Percentiles rank a stretch among this genome's conserved stretches.
phyloP scores from a whole-genome alignment of 2,797 vertebrate genomes.

The Oceanodroma leucorhoa region DNA sequence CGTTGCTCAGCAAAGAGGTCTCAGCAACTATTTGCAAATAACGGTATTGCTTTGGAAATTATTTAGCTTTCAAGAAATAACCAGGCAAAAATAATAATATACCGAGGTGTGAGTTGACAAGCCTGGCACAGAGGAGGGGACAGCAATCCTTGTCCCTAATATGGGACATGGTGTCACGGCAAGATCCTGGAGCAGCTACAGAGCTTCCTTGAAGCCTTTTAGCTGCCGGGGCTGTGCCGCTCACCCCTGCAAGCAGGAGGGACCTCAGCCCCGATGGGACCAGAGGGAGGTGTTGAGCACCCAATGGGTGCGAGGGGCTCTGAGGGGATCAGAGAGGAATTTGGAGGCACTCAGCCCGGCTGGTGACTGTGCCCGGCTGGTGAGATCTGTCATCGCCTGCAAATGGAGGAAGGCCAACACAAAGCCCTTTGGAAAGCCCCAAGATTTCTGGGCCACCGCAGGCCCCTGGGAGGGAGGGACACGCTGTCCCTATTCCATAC shows the following conservation, averaged over 20 bases:
- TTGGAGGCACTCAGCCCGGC: background rate
- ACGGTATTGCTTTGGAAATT: background rate
- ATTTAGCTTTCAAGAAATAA: background rate
- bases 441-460: background rate
- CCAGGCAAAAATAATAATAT: background rate
- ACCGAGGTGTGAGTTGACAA: background rate
- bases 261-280: accelerated
- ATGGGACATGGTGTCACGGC: background rate
- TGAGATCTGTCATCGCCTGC: background rate
- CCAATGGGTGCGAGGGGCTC: background rate
- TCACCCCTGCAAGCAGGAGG: background rate
- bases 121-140: background rate
- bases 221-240: background rate
- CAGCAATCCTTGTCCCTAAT: background rate
- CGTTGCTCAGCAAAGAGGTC: background rate
- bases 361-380: background rate
- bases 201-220: background rate
- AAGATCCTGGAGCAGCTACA: background rate
- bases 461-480: background rate
- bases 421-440: background rate
- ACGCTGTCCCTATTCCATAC: background rate
- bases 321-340: background rate
- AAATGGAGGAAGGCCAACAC: background rate
- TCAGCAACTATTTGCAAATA: background rate
- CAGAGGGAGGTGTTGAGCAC: background rate